Conservation (phyloP, 2,888 invertebrate genomes). For the Trichopria drosophilae region DNA sequence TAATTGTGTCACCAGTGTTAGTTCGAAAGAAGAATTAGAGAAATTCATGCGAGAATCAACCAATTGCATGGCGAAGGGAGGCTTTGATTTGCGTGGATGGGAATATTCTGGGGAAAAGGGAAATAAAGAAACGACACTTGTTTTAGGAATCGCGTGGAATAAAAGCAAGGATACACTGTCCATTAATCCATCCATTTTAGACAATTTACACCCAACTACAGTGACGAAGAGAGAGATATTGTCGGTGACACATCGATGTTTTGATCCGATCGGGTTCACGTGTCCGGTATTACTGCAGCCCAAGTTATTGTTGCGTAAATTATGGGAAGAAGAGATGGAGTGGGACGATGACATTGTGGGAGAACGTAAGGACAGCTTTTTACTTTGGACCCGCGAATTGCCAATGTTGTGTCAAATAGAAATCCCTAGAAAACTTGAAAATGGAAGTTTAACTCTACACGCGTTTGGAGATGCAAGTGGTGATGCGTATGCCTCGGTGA, state of each 20-base stretch:
- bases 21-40: background rate
- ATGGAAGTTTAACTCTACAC: slow-evolving; percentile 33
- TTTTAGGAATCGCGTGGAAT: slow-evolving; percentile 1
- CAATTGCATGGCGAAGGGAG: background rate
- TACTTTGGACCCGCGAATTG: slow-evolving; percentile 10
- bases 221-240: slow-evolving; percentile 34
- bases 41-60: background rate
- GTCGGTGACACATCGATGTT: slow-evolving; percentile 30
- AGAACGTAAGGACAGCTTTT: slow-evolving; percentile 7
- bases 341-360: slow-evolving; percentile 28
- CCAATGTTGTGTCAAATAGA: slow-evolving; percentile 24
- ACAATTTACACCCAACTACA: background rate
- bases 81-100: background rate
- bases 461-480: slow-evolving; percentile 42
- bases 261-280: slow-evolving; percentile 34
- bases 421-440: slow-evolving; percentile 31
- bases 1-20: slow-evolving; percentile 6
- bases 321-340: slow-evolving; percentile 19
- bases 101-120: background rate
- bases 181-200: background rate
- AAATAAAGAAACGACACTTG: background rate
- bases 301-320: slow-evolving; percentile 32
- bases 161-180: background rate
- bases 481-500: slow-evolving; percentile 38
- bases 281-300: slow-evolving; percentile 29